These are phyloP conservation scores for Latheticus oryzae DNA, from an alignment of 2,888 invertebrate genomes.

Conservation along the genomic window DNA sequence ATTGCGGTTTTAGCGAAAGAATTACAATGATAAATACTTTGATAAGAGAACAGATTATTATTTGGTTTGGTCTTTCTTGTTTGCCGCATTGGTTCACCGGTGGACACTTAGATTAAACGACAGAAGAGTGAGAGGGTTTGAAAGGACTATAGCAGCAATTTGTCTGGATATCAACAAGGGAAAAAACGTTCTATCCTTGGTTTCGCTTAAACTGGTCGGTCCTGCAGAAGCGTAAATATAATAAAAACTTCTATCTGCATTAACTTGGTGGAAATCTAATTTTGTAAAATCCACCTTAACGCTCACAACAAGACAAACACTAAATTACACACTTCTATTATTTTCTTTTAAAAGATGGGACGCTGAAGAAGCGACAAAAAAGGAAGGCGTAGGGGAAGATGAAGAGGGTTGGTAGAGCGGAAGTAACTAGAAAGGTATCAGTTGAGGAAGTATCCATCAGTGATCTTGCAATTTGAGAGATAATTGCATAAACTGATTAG, in stretches of 20 bases:
- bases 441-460: too few species aligned
- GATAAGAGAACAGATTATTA: slow-evolving; percentile 31
- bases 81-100: slow-evolving; percentile 29
- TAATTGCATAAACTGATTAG: too few species aligned
- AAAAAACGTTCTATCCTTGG: slow-evolving; percentile 40
- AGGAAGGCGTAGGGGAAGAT: too few species aligned
- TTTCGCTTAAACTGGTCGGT: slow-evolving; percentile 15
- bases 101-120: slow-evolving; percentile 34
- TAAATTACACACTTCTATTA: slow-evolving; percentile 30
- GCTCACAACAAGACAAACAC: slow-evolving; percentile 14
- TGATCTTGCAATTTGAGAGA: too few species aligned
- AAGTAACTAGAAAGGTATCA: too few species aligned
- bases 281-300: slow-evolving; percentile 21
- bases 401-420: too few species aligned
- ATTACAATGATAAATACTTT: slow-evolving; percentile 37
- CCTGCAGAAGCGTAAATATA: slow-evolving; percentile 24
- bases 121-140: slow-evolving; percentile 39
- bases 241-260: slow-evolving; percentile 27
- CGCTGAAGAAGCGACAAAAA: too few species aligned
- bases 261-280: slow-evolving; percentile 23
- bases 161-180: slow-evolving; percentile 45
- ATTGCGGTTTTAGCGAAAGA: slow-evolving; percentile 33
- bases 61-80: slow-evolving; percentile 23
- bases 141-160: slow-evolving; percentile 45
- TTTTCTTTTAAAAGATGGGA: slow-evolving; percentile 18